These are phyloP conservation scores for Clavelina lepadiformis DNA, from an alignment of 23 tunicate species.

Conservation along the genomic window DNA sequence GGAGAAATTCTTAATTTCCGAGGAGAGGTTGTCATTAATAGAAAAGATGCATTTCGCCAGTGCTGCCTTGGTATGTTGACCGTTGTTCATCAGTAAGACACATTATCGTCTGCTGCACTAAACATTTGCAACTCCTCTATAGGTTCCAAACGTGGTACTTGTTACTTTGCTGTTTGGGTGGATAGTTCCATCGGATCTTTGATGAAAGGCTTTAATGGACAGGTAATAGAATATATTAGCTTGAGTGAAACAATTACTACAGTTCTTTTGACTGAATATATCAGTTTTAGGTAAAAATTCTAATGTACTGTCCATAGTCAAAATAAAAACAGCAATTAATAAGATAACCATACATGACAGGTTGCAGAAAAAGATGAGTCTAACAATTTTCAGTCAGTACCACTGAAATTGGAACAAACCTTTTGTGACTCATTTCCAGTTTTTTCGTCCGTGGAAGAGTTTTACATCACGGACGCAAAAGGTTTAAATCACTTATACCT, in stretches of 20 bases:
- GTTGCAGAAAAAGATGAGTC: background rate
- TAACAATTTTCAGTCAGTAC: background rate
- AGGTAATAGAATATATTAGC: too few species aligned
- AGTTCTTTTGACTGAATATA: too few species aligned
- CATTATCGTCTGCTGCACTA: background rate
- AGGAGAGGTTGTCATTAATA: background rate
- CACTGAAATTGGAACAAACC: background rate
- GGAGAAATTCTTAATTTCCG: background rate
- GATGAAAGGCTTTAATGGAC: too few species aligned
- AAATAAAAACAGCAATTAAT: too few species aligned
- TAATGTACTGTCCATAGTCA: too few species aligned
- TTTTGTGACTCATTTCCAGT: background rate
- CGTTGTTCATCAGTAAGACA: background rate
- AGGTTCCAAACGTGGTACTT: background rate
- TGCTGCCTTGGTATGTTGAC: constrained; percentile 15
- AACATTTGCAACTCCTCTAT: background rate
- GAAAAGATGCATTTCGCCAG: constrained; percentile 11
- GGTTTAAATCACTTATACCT: too few species aligned
- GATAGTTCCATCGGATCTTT: too few species aligned
- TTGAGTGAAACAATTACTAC: too few species aligned
- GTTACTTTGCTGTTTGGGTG: constrained; percentile 18
- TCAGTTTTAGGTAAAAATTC: too few species aligned
- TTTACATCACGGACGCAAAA: background rate
- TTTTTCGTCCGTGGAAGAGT: background rate
- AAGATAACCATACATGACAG: background rate